Evolutionary conservation across 2,888 invertebrate species (phyloP), one percentile per base, ranked within the genome.

Genomic region (Entomobrya proxima): DNA sequence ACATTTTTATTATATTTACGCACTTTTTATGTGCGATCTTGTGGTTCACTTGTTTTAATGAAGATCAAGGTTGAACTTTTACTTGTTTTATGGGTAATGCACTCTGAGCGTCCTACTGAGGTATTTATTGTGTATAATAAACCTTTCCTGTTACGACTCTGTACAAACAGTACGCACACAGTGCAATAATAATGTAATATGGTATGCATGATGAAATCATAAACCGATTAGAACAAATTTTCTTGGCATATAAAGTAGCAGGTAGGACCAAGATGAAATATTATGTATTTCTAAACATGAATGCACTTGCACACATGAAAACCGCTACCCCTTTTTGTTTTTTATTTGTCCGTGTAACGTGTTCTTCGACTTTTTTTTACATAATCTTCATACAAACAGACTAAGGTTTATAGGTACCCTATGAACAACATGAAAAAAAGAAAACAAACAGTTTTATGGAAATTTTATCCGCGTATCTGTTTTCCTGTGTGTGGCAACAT

Each of bases 391-490:
- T 47, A 47, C n/a, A 47, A 15, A 47, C 3, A 47, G 47, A 13
- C 47, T 2, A 47, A 47, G 47, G 11, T 37, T 37, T 37, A 7
- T 47, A 13, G n/a, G 5, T 2, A 47, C 15, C 3, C 15, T 47
- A 15, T 15, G 47, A 47, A n/a, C 5, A 47, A n/a, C 13, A 58
- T 32, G 27, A 44, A 32, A 32, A 27, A 32, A 35, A 55, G 61
- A 78, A 78, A 78, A 78, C 64, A 78, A 78, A 78, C 78, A 61
- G 78, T 67, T 78, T 78, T 79, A 50, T 47, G 64, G 79, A 47
- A 50, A 74, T 74, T 74, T 52, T 44, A 27, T 67, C 35, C 37
- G 50, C 11, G 35, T 79, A 69, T 79, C 69, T 78, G 35, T 64
- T 47, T 80, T 69, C 44, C 61, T 64, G 47, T 64, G n/a, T 32